Evolutionary conservation across 2,888 invertebrate species (phyloP).

Genomic region (Piscicola geometra): DNA sequence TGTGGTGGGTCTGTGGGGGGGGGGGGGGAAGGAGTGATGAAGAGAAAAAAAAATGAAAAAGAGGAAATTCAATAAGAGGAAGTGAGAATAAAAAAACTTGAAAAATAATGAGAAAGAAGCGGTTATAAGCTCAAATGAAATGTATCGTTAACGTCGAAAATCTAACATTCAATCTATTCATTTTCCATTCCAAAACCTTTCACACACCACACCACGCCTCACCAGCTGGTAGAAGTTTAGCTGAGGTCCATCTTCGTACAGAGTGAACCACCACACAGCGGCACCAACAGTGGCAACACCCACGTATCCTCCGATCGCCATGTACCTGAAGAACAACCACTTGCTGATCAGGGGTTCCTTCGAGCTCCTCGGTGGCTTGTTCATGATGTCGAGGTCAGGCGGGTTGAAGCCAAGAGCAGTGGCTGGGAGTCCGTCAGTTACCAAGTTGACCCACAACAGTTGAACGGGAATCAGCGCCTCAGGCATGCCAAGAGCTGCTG

Average conservation of each 20-base stretch:
- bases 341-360: constrained; percentile 97
- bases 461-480: constrained; percentile 99
- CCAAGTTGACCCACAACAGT: constrained; percentile 98
- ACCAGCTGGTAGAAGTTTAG: constrained; percentile 86
- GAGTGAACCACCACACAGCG: constrained; percentile 99
- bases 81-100: not conserved
- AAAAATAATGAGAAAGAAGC: not conserved
- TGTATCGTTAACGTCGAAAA: not conserved
- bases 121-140: not conserved
- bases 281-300: constrained; percentile 97
- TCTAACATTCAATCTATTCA: too few relatives aligned
- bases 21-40: not conserved
- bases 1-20: constrained; percentile 52
- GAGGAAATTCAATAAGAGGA: not conserved
- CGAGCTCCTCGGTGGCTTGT: constrained; percentile 85
- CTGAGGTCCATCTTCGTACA: constrained; percentile 84
- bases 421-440: constrained; percentile 89
- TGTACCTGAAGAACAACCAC: constrained; percentile 87
- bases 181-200: not conserved
- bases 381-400: constrained; percentile 99
- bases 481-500: constrained; percentile 97
- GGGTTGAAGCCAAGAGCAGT: constrained; percentile 99
- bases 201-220: constrained; percentile 36
- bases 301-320: constrained; percentile 69
- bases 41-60: too few relatives aligned